A percentile compares a stretch with the other conserved stretches of the same genome.
Evolutionary conservation across 2,113 vertebrate genomes (phyloP).

Genomic region (Pelusios castaneus): DNA sequence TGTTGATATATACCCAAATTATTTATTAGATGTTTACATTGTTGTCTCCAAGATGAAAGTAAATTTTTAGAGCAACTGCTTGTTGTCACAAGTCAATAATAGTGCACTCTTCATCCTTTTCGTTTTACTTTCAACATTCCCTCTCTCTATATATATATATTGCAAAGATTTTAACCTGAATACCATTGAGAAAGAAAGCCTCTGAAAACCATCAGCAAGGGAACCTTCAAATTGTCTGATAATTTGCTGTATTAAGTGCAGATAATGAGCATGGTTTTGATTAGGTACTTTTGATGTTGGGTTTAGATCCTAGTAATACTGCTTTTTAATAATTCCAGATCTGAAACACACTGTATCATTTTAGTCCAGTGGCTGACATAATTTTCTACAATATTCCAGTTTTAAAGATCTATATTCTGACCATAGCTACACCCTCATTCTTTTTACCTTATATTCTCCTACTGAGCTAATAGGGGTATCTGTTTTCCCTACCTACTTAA

Average conservation of each 20-base stretch:
- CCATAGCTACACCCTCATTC: not conserved
- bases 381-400: not conserved
- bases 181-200: not conserved
- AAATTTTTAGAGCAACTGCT: not conserved
- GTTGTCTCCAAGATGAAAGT: not conserved
- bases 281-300: not conserved
- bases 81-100: not conserved
- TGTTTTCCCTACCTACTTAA: not conserved
- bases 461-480: not conserved
- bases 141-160: too few relatives aligned
- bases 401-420: not conserved
- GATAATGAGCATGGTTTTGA: slow-evolving; percentile 6
- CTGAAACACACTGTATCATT: not conserved
- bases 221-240: not conserved
- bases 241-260: not conserved
- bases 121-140: not conserved
- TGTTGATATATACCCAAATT: not conserved
- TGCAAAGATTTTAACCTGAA: not conserved
- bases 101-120: not conserved
- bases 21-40: not conserved
- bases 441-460: not conserved
- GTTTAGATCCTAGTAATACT: not conserved
- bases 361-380: not conserved
- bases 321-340: not conserved
- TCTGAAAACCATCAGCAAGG: not conserved